These are phyloP conservation scores for Oryzias javanicus DNA, from an alignment of 2,113 vertebrate species.

Conservation along the genomic window DNA sequence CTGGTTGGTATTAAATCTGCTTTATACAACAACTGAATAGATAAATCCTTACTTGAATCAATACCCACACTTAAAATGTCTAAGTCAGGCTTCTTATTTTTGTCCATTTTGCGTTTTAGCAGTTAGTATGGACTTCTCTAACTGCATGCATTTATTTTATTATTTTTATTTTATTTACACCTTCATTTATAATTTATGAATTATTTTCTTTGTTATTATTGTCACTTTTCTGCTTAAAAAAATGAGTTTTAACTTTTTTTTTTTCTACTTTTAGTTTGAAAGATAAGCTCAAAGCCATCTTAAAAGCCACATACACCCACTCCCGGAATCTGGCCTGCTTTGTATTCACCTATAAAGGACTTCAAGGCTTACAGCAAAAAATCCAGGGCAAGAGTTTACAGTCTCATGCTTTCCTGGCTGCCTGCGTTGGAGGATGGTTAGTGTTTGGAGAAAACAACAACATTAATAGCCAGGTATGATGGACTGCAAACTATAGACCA, in stretches of 20 bases:
- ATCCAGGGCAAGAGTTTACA: slow-evolving; percentile 84
- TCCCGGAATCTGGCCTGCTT: slow-evolving; percentile 91
- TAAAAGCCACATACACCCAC: slow-evolving; percentile 88
- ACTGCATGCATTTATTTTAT: too few relatives aligned
- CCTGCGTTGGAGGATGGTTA: slow-evolving; percentile 87
- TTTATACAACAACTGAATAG: too few relatives aligned
- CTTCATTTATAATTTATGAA: too few relatives aligned
- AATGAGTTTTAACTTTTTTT: neutral
- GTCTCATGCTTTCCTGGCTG: slow-evolving; percentile 89
- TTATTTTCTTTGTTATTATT: too few relatives aligned
- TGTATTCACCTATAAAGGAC: slow-evolving; percentile 91
- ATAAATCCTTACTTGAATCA: too few relatives aligned
- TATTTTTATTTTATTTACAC: too few relatives aligned
- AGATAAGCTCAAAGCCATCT: slow-evolving; percentile 87
- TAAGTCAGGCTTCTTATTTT: too few relatives aligned
- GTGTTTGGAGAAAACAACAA: slow-evolving; percentile 91
- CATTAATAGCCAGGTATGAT: slow-evolving; percentile 93
- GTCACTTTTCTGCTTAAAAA: too few relatives aligned
- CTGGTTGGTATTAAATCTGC: too few relatives aligned
- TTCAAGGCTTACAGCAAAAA: slow-evolving; percentile 81
- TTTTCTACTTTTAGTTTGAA: slow-evolving; percentile 76
- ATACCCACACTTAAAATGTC: too few relatives aligned
- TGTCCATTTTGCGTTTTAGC: too few relatives aligned
- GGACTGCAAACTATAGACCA: neutral
- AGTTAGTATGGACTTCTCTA: too few relatives aligned